These are phyloP conservation scores for Gryllus longicercus DNA, from an alignment of 2,888 invertebrate species.

Conservation along the genomic window DNA sequence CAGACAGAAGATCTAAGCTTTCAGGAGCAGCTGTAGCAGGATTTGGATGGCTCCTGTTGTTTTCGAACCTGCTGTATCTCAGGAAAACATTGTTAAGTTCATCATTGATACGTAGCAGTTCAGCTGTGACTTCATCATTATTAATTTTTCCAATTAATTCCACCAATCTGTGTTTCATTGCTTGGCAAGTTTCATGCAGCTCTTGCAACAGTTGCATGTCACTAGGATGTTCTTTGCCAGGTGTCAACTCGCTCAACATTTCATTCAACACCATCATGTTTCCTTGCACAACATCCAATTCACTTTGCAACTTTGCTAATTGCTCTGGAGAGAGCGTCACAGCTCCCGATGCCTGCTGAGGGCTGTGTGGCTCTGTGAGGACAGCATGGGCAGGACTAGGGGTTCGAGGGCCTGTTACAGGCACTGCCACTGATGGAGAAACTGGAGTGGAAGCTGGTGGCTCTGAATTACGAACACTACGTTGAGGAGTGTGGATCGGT, in stretches of 20 bases:
- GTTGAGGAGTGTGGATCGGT: conserved; percentile 87
- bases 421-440: not conserved
- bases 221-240: conserved; percentile 77
- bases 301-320: conserved; percentile 81
- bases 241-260: conserved; percentile 88
- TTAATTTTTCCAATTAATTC: conserved; percentile 85
- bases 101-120: conserved; percentile 90
- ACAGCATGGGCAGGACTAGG: conserved; percentile 22
- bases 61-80: conserved; percentile 78
- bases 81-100: conserved; percentile 93
- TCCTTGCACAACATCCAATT: conserved; percentile 85
- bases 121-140: conserved; percentile 87
- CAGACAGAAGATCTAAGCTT: not conserved
- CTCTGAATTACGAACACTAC: conserved; percentile 44
- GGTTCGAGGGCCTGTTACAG: not conserved
- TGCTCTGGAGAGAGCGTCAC: conserved; percentile 69
- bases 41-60: conserved; percentile 55
- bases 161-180: conserved; percentile 94
- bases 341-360: not conserved
- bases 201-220: conserved; percentile 89
- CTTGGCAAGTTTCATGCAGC: conserved; percentile 73
- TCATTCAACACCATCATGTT: conserved; percentile 93
- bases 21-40: conserved; percentile 32
- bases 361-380: not conserved
- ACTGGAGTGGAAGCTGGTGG: not conserved